Percentiles rank a stretch among this genome's conserved stretches.
Evolutionary conservation across 2,797 vertebrate genomes (phyloP).

Genomic region (Microcaecilia unicolor): DNA sequence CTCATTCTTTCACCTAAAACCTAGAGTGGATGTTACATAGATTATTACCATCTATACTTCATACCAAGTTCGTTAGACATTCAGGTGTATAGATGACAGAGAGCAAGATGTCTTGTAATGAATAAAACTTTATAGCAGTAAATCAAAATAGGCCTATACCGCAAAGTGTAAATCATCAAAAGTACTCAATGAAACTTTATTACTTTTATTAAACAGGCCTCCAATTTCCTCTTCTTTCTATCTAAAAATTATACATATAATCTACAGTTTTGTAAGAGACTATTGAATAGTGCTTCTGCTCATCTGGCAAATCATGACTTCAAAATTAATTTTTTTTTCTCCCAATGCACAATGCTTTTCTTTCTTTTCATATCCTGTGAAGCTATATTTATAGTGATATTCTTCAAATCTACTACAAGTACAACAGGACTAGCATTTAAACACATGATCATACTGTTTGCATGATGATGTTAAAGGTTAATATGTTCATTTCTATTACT

Average conservation of each 20-base stretch:
- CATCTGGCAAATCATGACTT: slow-evolving; percentile 6
- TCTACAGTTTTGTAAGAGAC: slow-evolving; percentile 11
- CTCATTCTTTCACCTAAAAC: no score
- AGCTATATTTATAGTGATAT: slow-evolving; percentile 19
- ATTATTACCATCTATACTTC: no score
- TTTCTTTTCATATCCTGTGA: slow-evolving; percentile 5
- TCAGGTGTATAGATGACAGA: no score
- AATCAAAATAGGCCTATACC: no score
- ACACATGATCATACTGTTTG: no score
- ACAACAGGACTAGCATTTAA: slow-evolving; percentile 25
- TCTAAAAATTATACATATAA: slow-evolving; percentile 2
- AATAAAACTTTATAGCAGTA: no score
- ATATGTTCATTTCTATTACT: no score
- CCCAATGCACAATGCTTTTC: background rate
- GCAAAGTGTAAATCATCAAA: no score
- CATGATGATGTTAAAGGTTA: no score
- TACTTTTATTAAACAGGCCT: slow-evolving; percentile 8
- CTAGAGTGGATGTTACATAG: no score
- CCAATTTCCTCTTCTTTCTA: slow-evolving; percentile 21
- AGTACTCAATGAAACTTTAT: slow-evolving; percentile 20
- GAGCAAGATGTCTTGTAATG: no score
- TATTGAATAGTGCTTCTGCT: slow-evolving; percentile 6
- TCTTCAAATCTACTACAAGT: slow-evolving; percentile 10
- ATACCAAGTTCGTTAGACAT: no score
- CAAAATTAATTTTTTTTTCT: slow-evolving; percentile 24